Base-by-base conservation (phyloP, 2,113 vertebrate genomes). In the Hucho hucho region DNA sequence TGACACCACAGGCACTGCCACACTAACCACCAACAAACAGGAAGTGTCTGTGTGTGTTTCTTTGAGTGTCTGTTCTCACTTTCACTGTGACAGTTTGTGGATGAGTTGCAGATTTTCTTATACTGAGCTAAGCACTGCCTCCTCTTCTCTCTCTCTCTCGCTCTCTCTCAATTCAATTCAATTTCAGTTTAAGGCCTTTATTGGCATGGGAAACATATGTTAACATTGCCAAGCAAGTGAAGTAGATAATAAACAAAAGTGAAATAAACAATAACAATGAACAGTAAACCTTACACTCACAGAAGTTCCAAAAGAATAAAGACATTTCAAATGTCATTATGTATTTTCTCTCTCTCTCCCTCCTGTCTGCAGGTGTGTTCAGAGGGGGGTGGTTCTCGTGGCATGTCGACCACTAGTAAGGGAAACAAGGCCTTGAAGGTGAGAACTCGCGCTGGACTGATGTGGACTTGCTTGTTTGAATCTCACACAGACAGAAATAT, bases 381-480 rank as follows among this genome's bases (percentile, higher is more conserved):
- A 86, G 87, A 89, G 90, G 86, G 86, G 82, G 81, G 70, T 73
- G 88, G 89, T 87, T 92, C 89, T 85, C 88, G 92, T 91, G 93
- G 93, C 92, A 94, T 94, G 93, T 94, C 93, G 93, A 94, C 93
- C 90, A 90, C 91, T 87, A 93, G 91, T 88, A 94, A 93, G 91
- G 93, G 90, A 91, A 93, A 93, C 90, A 94, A 94, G 87, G 93
- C 93, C 91, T 91, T 94, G 84, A 94, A 94, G 93, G 93, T 94
- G 79, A 83, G 86, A 25, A 25, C 22, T 4, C 0, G 28, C 16
- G 25, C 20, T 4, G 7, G 24, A n/a, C 61, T 43, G 7, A 43
- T 43, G 37, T 43, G 29, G 29, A 32, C 4, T 29, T 32, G 29
- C 29, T 32, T 32, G 29, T 32, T 32, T 32, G 29, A 5, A 32